A percentile compares a stretch with the other conserved stretches of the same genome.
phyloP scores from a whole-genome alignment of 1,140 invertebrate genomes.

The Drosophila varians region DNA sequence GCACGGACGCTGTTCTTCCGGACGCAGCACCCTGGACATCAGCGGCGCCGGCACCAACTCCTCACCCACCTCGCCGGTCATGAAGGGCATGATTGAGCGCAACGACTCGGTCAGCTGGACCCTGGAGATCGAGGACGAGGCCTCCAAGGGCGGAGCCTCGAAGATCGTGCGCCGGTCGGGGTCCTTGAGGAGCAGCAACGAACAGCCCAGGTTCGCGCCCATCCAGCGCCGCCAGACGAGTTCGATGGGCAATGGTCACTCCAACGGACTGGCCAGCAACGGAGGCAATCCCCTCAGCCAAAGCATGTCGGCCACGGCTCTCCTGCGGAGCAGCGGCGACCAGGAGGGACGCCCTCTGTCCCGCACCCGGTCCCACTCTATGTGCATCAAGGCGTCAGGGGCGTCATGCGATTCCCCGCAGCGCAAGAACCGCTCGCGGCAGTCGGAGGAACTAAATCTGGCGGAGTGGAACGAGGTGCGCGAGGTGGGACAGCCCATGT shows the following conservation, averaged over 20 bases:
- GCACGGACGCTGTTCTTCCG: constrained; percentile 29
- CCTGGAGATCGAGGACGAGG: constrained; percentile 89
- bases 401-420: constrained; percentile 2
- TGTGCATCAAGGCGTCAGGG: constrained; percentile 50
- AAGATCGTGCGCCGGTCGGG: constrained; percentile 86
- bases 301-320: constrained; percentile 85
- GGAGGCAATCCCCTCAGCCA: constrained; percentile 83
- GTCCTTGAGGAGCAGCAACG: constrained; percentile 84
- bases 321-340: constrained; percentile 54
- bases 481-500: constrained; percentile 12
- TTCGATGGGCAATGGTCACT: constrained; percentile 67
- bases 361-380: constrained; percentile 74
- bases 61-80: constrained; percentile 86
- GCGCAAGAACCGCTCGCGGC: not conserved
- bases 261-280: constrained; percentile 35
- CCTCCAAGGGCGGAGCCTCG: constrained; percentile 87
- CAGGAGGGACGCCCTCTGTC: constrained; percentile 48
- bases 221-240: constrained; percentile 80
- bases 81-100: constrained; percentile 92
- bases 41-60: constrained; percentile 64
- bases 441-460: constrained; percentile 14
- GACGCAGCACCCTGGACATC: constrained; percentile 19
- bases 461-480: constrained; percentile 43
- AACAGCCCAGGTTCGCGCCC: constrained; percentile 68
- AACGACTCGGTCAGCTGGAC: constrained; percentile 93